Percentiles rank a stretch among this genome's conserved stretches.
phyloP scores from a whole-genome alignment of 2,888 invertebrate genomes.

The Entomobrya proxima region DNA sequence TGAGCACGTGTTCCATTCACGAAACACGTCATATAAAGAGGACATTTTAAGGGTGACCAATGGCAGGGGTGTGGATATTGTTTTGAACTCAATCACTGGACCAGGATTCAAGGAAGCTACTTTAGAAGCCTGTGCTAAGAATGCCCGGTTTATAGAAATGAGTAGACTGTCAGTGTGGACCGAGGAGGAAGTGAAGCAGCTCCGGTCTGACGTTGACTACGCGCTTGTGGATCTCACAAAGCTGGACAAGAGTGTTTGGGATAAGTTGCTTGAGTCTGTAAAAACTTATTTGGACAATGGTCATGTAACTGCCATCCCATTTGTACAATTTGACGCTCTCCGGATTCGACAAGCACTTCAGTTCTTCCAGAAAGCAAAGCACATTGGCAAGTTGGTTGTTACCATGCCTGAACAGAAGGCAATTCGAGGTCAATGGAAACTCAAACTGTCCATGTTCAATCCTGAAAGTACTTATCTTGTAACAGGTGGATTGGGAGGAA shows the following conservation, averaged over 20 bases:
- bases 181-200: conserved; percentile 51
- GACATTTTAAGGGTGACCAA: conserved; percentile 52
- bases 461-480: too few species aligned
- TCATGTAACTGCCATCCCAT: conserved; percentile 34
- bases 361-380: conserved; percentile 67
- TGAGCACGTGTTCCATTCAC: conserved; percentile 65
- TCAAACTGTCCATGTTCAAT: too few species aligned
- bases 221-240: conserved; percentile 56
- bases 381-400: conserved; percentile 63
- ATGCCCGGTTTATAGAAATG: conserved; percentile 69
- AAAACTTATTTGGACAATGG: not conserved
- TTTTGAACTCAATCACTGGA: conserved; percentile 68
- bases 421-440: too few species aligned
- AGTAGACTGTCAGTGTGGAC: conserved; percentile 65
- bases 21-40: conserved; percentile 56
- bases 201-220: conserved; percentile 65
- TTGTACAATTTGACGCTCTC: conserved; percentile 51
- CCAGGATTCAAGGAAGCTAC: conserved; percentile 68
- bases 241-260: not conserved
- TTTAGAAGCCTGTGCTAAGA: conserved; percentile 30
- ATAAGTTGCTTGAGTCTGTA: not conserved
- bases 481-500: too few species aligned
- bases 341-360: conserved; percentile 55
- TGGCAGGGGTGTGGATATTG: conserved; percentile 62
- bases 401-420: too few species aligned